These are phyloP conservation scores for Eumeta japonica DNA, from an alignment of 1,140 invertebrate species.

Conservation along the genomic window DNA sequence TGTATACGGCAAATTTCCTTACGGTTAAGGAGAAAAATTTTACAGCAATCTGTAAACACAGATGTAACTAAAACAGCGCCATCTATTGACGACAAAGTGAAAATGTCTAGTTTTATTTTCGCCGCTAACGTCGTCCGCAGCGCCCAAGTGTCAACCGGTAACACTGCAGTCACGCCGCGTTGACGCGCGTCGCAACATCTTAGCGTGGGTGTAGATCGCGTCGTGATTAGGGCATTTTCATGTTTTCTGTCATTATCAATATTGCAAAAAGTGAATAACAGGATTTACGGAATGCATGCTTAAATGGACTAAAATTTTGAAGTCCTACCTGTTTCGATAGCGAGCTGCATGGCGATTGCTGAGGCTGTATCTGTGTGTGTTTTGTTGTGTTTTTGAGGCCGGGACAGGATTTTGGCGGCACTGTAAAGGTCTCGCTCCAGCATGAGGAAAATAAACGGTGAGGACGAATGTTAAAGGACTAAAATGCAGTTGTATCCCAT, in stretches of 20 bases:
- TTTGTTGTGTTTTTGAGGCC: constrained; percentile 43
- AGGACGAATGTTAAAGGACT: constrained; percentile 17
- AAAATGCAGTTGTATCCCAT: no score
- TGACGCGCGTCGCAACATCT: constrained; percentile 48
- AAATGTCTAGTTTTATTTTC: constrained; percentile 21
- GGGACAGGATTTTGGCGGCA: constrained; percentile 49
- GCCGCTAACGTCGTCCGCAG: constrained; percentile 13
- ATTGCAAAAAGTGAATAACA: no score
- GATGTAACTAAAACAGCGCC: constrained; percentile 22
- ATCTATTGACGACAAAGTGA: constrained; percentile 19
- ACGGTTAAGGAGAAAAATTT: no score
- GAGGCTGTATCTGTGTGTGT: constrained; percentile 37
- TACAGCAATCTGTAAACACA: no score
- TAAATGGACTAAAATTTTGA: no score
- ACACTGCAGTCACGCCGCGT: constrained; percentile 54
- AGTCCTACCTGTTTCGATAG: no score
- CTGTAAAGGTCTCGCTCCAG: constrained; percentile 39
- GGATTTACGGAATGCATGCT: no score
- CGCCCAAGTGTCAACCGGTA: constrained; percentile 47
- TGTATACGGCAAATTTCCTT: no score
- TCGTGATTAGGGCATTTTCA: constrained; percentile 38
- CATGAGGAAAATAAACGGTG: constrained; percentile 55
- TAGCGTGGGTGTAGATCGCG: constrained; percentile 46
- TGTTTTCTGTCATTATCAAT: constrained; percentile 45
- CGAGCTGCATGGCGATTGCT: no score